Base-by-base conservation (phyloP, 2,797 vertebrate species). In the Dromococcyx pavoninus region DNA sequence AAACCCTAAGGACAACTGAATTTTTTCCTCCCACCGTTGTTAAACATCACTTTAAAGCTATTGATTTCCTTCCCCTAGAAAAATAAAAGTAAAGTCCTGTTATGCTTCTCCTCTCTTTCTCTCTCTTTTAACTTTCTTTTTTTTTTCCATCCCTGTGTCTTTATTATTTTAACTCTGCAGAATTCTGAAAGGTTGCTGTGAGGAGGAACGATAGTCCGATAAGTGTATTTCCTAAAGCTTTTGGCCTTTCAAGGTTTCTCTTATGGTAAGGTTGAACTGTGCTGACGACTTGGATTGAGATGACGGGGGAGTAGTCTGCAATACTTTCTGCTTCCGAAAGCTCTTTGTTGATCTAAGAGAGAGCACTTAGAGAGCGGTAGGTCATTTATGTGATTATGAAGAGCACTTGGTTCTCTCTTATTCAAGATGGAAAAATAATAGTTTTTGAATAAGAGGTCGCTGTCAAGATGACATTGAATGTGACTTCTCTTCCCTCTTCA, bases 381-480 rank as follows among this genome's bases (percentile, higher is more conserved):
- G 96, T 95, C 96, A 97, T 97, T 97, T 96, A 94, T 96, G 91
- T 96, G 96, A 96, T 97, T 97, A 96, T 96, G 97, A 97, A 97
- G 97, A 97, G 97, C 96, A 96, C 97, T 97, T 96, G 71, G 69
- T 96, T 97, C 96, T 97, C 94, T 97, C 96, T 93, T 95, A 88
- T 95, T 97, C 93, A 83, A 95, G 95, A 94, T 95, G 94, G 93
- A 96, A 96, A 96, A 97, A 97, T 97, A 96, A 96, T 97, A 88
- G 94, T 94, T 96, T 97, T 96, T 97, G 93, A 97, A 93, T 97
- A 97, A 93, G 94, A 96, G 92, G 94, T 96, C 70, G 74, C 96
- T 96, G 96, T 94, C 93, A 96, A 97, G 94, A 94, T 96, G 95
- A 96, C 93, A 94, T 78, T 95, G 91, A 93, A 95, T 95, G 78